Evolutionary conservation across 2,113 vertebrate species (phyloP).

Genomic region (Triplophysa rosa): DNA sequence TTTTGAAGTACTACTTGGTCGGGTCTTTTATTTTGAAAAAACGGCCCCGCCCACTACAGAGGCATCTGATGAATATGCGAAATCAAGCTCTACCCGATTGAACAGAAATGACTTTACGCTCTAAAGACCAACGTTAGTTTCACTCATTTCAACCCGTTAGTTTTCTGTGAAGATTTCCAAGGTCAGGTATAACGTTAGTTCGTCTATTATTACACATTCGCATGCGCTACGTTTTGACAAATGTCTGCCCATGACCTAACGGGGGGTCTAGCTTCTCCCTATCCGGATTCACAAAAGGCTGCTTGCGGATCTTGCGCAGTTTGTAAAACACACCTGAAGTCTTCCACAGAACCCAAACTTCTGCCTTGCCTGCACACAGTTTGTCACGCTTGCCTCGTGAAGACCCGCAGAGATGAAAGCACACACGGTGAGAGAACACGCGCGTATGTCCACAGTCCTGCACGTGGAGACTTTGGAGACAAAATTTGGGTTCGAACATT

Average conservation of each 20-base stretch:
- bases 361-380: slow-evolving; percentile 56
- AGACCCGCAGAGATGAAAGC: not conserved
- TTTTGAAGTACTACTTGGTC: too few species aligned
- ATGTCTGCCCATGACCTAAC: not conserved
- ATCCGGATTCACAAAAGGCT: not conserved
- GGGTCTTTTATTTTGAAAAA: too few species aligned
- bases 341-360: slow-evolving; percentile 36
- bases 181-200: not conserved
- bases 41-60: too few species aligned
- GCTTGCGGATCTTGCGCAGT: slow-evolving; percentile 21
- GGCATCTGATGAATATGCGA: not conserved
- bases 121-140: too few species aligned
- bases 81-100: too few species aligned
- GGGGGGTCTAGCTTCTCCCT: not conserved
- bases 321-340: slow-evolving; percentile 14
- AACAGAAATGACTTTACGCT: too few species aligned
- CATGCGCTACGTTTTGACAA: not conserved
- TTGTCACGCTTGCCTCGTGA: slow-evolving; percentile 46
- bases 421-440: slow-evolving; percentile 38
- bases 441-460: not conserved
- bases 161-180: not conserved
- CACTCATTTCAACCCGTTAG: not conserved
- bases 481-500: too few species aligned
- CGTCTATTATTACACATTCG: not conserved
- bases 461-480: too few species aligned